Evolutionary conservation across 2,888 invertebrate species (phyloP), one percentile per base, ranked within the genome.

Genomic region (Mythimna vitellina): DNA sequence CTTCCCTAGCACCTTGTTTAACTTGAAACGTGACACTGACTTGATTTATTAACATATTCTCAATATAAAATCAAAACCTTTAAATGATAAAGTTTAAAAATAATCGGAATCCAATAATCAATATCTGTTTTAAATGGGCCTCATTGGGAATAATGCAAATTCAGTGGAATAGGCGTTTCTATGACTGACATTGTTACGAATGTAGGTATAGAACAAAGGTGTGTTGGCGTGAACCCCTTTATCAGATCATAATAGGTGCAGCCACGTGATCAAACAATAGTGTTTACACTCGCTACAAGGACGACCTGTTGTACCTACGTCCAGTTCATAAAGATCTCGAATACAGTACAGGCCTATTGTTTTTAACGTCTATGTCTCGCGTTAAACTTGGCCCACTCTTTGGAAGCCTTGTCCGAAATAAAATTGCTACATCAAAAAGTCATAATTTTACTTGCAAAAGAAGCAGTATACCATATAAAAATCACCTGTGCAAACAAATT

Each of bases 221-320:
- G 89, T 86, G 86, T 85, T 86, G 84, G 87, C 86, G 88, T 88
- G 90, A 88, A 90, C 88, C 87, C 87, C 90, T 92, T 93, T 92
- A 92, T 93, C 92, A 92, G 91, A 92, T 92, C 89, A 92, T 95
- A 93, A 93, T 94, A 89, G 90, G 87, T 85, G 87, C 88, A 88
- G 89, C 93, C 94, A 94, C 93, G 94, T 94, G 94, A 94, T 92
- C 87, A 91, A 94, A 95, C 95, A 95, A 95, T 93, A 90, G 93
- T 94, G 94, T 95, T 95, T 95, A 93, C 92, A 92, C 88, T 94
- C 81, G 85, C 76, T 82, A 89, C 93, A 94, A 94, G 93, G 93
- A 93, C 93, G 86, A 87, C 86, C 84, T 89, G 86, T 88, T 88
- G 86, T 89, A 86, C 84, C 79, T 86, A 89, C 88, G 87, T 87